Base-by-base conservation (phyloP, 2,888 invertebrate species). In the Spicauda simplicius region DNA sequence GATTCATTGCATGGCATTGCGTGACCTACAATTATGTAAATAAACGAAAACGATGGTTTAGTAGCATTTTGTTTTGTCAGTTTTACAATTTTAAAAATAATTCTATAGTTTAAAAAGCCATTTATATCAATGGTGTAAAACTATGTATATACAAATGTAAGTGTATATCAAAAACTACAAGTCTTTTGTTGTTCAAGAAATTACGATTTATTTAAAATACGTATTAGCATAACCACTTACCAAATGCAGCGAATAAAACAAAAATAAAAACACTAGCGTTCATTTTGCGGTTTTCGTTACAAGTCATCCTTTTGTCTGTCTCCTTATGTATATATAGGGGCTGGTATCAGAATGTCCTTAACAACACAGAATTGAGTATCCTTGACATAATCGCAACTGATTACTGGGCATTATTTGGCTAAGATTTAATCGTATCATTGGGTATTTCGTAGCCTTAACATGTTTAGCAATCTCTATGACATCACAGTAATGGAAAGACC, bases 291-390 rank as follows among this genome's bases (percentile, higher is more conserved):
- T 73, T 77, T 81, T 81, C 68, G 61, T 70, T 74, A 77, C 80
- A 75, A 76, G 78, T 82, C 83, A 79, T 81, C 78, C 78, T 79
- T 77, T 78, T 71, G 70, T 70, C 68, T 67, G 74, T 69, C 72
- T 74, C 71, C 77, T 75, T 78, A 72, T 75, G 80, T 79, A 82
- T 90, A 86, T 90, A 90, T 89, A 87, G 80, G 86, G 85, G 86
- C 84, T 77, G 80, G 77, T 88, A 88, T 85, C 88, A 78, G 75
- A 73, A 69, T 72, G 80, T 83, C 81, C 83, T 82, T 77, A 73
- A 72, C 63, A 61, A 71, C 73, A 69, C 78, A 71, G 73, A 74
- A 72, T 75, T 73, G 72, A 64, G 68, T 74, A 71, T 74, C 88
- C 88, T 87, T 88, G 87, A 85, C 87, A 85, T 78, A 73, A 78